These are phyloP conservation scores for Prosapia bicincta DNA, from an alignment of 2,888 invertebrate genomes.

Conservation along the genomic window DNA sequence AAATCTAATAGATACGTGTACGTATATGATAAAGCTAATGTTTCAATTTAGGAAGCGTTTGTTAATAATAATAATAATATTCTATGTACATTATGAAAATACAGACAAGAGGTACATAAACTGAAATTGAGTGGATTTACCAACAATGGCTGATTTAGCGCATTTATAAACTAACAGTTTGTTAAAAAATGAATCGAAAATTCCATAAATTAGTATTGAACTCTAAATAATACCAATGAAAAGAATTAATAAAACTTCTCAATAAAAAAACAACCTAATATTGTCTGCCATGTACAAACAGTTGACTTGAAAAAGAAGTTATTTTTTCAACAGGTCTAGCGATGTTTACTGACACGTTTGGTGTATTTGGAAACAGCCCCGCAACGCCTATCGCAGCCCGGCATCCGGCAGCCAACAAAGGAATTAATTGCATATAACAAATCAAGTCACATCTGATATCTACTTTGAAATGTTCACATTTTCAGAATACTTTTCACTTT, in stretches of 20 bases:
- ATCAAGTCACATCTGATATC: slow-evolving; percentile 2
- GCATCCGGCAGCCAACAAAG: neutral
- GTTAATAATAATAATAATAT: no score
- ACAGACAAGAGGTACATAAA: no score
- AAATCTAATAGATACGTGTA: no score
- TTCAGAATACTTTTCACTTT: neutral
- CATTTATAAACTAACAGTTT: no score
- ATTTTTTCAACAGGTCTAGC: neutral
- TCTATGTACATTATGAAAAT: no score
- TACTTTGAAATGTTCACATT: neutral
- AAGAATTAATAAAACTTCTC: no score
- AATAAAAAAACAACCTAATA: no score
- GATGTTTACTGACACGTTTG: neutral
- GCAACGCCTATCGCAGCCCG: neutral
- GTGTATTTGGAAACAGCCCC: neutral
- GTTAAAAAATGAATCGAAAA: no score
- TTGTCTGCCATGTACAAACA: neutral
- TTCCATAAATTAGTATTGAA: neutral
- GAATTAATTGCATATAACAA: neutral
- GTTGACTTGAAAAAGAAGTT: neutral
- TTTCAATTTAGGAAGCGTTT: no score
- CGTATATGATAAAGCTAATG: no score
- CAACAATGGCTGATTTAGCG: no score
- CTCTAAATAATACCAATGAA: neutral
- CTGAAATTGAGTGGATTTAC: no score